Evolutionary conservation across 2,888 invertebrate genomes (phyloP).

Genomic region (Aethes cnicana): DNA sequence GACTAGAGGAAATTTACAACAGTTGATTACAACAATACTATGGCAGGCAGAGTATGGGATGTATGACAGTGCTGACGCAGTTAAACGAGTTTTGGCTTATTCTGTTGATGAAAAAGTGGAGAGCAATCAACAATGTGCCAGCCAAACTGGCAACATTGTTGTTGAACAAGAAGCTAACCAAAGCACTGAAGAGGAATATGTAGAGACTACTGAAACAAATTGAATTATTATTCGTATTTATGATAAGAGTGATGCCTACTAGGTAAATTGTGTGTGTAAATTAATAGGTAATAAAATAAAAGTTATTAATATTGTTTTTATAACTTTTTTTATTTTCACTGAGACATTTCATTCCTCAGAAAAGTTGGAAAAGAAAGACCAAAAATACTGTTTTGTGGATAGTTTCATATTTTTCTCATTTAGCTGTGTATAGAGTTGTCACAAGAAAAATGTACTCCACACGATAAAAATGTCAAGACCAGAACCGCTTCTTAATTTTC

Average conservation of each 20-base stretch:
- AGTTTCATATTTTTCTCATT: too few species aligned
- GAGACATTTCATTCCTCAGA: too few species aligned
- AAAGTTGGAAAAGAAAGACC: too few species aligned
- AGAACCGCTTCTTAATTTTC: neutral
- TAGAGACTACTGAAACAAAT: neutral
- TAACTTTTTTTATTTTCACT: neutral
- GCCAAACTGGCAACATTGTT: too few species aligned
- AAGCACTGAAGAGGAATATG: constrained; percentile 16
- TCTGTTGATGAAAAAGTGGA: constrained; percentile 44
- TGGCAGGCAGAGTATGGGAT: constrained; percentile 76
- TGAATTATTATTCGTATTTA: too few species aligned
- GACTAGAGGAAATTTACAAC: constrained; percentile 68
- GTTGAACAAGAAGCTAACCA: constrained; percentile 22
- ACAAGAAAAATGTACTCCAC: too few species aligned
- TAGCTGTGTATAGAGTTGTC: too few species aligned
- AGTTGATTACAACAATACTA: constrained; percentile 69
- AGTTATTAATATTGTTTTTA: neutral
- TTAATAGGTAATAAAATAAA: neutral
- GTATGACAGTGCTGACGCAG: constrained; percentile 67
- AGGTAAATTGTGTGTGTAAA: neutral
- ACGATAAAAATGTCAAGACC: neutral
- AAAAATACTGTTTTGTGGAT: too few species aligned
- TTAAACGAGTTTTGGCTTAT: constrained; percentile 62
- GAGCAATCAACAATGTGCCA: neutral
- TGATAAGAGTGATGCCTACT: too few species aligned